Evolutionary conservation across 1,140 invertebrate genomes (phyloP).

Genomic region (Leptinotarsa lineolata): DNA sequence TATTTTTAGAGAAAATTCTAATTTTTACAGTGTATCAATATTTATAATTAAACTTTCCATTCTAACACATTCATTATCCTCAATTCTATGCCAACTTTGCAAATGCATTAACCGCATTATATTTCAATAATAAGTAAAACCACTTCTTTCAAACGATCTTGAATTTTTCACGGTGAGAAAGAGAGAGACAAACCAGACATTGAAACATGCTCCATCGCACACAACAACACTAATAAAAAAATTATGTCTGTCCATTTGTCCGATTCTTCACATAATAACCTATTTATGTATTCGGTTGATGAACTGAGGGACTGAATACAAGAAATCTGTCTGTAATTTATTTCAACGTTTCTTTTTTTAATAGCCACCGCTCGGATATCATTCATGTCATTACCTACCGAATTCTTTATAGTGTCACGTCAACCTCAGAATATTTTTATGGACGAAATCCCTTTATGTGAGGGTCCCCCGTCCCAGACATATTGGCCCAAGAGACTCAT

Average conservation of each 20-base stretch:
- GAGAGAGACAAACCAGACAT: not conserved
- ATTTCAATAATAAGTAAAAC: too few relatives aligned
- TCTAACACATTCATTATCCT: too few relatives aligned
- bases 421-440: conserved; percentile 24
- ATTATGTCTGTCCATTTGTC: conserved; percentile 1
- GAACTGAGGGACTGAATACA: conserved; percentile 10
- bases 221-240: not conserved
- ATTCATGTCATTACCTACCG: conserved; percentile 14
- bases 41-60: too few relatives aligned
- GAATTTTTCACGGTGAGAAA: not conserved
- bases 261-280: conserved; percentile 8
- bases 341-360: conserved; percentile 9
- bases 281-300: conserved; percentile 15
- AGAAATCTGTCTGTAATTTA: conserved; percentile 19
- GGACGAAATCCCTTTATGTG: conserved; percentile 30
- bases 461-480: conserved; percentile 21
- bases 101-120: too few relatives aligned
- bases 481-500: conserved; percentile 7
- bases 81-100: too few relatives aligned
- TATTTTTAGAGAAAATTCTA: too few relatives aligned
- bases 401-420: conserved; percentile 16
- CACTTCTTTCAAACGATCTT: not conserved
- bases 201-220: not conserved
- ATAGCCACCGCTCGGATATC: conserved; percentile 15
- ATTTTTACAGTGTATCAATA: too few relatives aligned